Percentiles rank a stretch among this genome's conserved stretches.
These are phyloP conservation scores for Tachuris rubrigastra DNA, from an alignment of 2,113 vertebrate species.

Conservation along the genomic window DNA sequence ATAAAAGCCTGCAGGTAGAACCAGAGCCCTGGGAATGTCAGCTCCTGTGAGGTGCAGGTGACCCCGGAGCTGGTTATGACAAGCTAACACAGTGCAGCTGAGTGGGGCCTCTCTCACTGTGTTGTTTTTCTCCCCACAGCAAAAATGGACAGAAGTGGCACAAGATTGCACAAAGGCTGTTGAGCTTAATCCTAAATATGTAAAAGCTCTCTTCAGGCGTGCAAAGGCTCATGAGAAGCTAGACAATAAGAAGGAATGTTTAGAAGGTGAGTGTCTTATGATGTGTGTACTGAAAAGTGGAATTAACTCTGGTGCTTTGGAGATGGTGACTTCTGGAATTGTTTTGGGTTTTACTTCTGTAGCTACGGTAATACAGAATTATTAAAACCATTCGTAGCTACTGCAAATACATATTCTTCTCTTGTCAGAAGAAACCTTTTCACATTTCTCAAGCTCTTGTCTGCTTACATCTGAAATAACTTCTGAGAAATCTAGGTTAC, in stretches of 20 bases:
- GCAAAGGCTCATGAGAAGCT: slow-evolving; percentile 95
- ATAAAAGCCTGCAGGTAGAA: neutral
- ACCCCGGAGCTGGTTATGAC: neutral
- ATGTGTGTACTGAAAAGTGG: neutral
- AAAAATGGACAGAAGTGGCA: slow-evolving; percentile 95
- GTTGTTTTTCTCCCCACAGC: slow-evolving; percentile 73
- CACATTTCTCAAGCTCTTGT: neutral
- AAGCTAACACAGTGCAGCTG: neutral
- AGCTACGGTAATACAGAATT: neutral
- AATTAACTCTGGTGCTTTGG: neutral
- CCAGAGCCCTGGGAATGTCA: neutral
- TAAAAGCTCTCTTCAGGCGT: slow-evolving; percentile 96
- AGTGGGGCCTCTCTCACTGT: neutral
- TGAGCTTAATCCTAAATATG: slow-evolving; percentile 92
- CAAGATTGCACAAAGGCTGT: slow-evolving; percentile 94
- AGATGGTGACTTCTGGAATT: neutral
- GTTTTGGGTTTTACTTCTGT: neutral
- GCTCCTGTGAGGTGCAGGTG: neutral
- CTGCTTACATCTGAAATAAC: neutral
- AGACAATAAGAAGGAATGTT: slow-evolving; percentile 96
- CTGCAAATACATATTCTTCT: neutral
- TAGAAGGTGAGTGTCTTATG: slow-evolving; percentile 86
- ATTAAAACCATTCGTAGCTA: neutral
- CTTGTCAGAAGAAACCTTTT: neutral
- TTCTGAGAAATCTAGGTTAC: neutral